A percentile compares a stretch with the other conserved stretches of the same genome.
Evolutionary conservation across 2,888 invertebrate species (phyloP).

Genomic region (Harpalus rufipes): DNA sequence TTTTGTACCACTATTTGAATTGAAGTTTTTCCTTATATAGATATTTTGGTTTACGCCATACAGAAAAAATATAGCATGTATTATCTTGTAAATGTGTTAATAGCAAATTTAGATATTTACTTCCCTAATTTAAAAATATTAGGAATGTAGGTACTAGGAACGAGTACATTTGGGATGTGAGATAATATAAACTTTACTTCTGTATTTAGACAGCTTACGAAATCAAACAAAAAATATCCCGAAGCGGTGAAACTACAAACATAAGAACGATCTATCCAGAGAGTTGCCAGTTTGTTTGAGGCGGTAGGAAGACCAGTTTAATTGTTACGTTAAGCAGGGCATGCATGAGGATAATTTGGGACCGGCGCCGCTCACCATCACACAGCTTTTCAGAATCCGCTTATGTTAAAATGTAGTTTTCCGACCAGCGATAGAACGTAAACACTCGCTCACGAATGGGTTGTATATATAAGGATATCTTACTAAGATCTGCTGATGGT

Average conservation of each 20-base stretch:
- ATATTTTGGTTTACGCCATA: no score
- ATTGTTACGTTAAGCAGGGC: conserved; percentile 35
- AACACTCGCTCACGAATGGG: neutral
- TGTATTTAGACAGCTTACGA: conserved; percentile 6
- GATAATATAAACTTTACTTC: neutral
- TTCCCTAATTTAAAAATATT: no score
- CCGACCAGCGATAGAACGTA: conserved; percentile 25
- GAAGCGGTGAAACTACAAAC: conserved; percentile 34
- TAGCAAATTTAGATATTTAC: no score
- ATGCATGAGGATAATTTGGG: conserved; percentile 1
- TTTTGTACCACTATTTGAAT: no score
- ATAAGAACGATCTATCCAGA: conserved; percentile 1
- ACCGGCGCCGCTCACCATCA: neutral
- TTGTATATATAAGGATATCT: neutral
- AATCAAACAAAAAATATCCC: conserved; percentile 17
- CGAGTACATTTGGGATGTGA: neutral
- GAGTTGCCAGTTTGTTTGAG: conserved; percentile 11
- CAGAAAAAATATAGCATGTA: no score
- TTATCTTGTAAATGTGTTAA: no score
- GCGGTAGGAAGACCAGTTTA: neutral
- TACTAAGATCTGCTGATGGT: neutral
- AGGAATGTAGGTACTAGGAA: no score
- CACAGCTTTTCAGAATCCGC: conserved; percentile 33
- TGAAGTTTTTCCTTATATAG: no score
- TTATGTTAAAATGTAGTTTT: conserved; percentile 41